Base-by-base conservation (phyloP, 2,888 invertebrate species). In the Hypomecis atomaria region DNA sequence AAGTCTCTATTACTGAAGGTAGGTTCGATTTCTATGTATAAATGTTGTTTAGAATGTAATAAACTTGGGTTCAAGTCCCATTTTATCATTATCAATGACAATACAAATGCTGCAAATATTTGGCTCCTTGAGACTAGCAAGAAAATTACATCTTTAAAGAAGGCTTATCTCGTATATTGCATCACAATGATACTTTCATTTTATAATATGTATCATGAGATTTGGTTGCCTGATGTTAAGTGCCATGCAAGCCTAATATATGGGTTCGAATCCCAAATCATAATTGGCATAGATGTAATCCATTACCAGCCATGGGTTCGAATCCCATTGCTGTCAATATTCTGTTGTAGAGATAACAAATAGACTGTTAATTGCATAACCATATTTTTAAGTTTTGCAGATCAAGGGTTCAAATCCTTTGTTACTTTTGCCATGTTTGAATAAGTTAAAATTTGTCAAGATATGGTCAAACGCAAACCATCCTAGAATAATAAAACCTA, bases 41-140 rank as follows among this genome's bases (percentile, higher is more conserved):
- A 23, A 23, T 23, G 3, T 23, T 23, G 1, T 2, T 23, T 23
- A 23, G 23, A 23, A 23, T 23, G 23, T 2, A 23, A 23, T 34
- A 36, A 33, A 23, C 34, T 40, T 53, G 53, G 57, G 57, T 65
- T 57, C 23, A 43, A 61, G n/a, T 48, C 57, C 53, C 43, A 52
- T 43, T 11, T 36, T 3, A 23, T 23, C 23, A 3, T 23, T 23
- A 23, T 23, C 23, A 23, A 23, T 23, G 23, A 23, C 3, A 3
- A 23, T 3, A 23, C 3, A 1, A 23, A 23, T 23, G 23, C 23
- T 23, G 23, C 23, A 23, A 23, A 23, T 23, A 23, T 23, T 23
- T 1, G 23, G 3, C 23, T 23, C 23, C 23, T 23, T 23, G 1
- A 10, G 9, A 40, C 7, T 40, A 38, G 1, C 38, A 38, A 38